Conservation (phyloP, 2,888 invertebrate genomes). For the Chorisops tibialis region DNA sequence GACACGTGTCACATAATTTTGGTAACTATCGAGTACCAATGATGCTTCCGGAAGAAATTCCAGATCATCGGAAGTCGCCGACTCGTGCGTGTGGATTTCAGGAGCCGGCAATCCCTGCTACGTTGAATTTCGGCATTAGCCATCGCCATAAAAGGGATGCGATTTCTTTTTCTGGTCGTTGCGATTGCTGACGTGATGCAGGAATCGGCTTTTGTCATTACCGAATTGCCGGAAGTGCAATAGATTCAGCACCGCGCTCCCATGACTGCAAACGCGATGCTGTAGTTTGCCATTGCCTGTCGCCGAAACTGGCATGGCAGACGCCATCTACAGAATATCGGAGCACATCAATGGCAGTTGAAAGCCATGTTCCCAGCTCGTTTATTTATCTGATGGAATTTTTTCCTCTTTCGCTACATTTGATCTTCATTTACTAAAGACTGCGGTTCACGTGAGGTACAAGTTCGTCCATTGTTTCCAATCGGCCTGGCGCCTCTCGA, state of each 20-base stretch:
- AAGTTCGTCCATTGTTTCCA: slow-evolving; percentile 19
- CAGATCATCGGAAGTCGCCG: slow-evolving; percentile 7
- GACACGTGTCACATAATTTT: slow-evolving; percentile 24
- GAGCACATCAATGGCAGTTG: not conserved
- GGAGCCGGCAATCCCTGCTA: too few species aligned
- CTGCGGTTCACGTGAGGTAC: not conserved
- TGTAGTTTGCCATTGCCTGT: not conserved
- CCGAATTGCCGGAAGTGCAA: slow-evolving; percentile 7
- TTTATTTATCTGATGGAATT: slow-evolving; percentile 1
- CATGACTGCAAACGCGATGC: not conserved
- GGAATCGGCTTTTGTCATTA: not conserved
- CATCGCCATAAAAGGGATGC: too few species aligned
- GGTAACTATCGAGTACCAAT: slow-evolving; percentile 14
- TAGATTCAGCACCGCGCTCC: slow-evolving; percentile 5
- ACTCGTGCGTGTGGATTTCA: not conserved
- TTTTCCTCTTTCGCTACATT: slow-evolving; percentile 10
- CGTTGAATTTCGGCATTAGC: too few species aligned
- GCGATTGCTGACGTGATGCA: not conserved
- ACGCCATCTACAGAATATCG: slow-evolving; percentile 3
- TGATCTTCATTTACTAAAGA: slow-evolving; percentile 19
- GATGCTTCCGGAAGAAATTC: slow-evolving; percentile 18
- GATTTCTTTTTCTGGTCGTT: too few species aligned
- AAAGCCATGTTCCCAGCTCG: slow-evolving; percentile 9
- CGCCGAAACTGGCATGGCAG: not conserved
- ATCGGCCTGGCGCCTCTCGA: slow-evolving; percentile 3